Evolutionary conservation across 2,797 vertebrate genomes (phyloP).

Genomic region (Benthosema pterotum): DNA sequence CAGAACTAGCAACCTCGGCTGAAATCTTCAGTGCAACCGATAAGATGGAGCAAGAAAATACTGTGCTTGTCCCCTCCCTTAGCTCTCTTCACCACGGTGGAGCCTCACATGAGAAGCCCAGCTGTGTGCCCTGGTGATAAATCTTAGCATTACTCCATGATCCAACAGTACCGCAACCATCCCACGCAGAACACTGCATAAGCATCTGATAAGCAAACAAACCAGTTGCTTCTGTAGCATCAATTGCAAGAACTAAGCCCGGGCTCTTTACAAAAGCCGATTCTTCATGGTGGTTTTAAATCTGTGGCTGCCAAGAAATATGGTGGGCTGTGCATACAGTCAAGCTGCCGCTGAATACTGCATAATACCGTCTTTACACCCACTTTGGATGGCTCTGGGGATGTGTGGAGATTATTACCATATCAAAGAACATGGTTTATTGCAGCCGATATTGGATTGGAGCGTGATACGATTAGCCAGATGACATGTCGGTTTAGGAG

Average conservation of each 20-base stretch:
- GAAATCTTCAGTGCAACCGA: constrained; percentile 46
- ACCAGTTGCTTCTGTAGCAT: constrained; percentile 55
- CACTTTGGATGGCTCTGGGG: constrained; percentile 37
- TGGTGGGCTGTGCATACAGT: constrained; percentile 36
- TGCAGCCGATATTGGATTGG: constrained; percentile 37
- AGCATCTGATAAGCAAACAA: constrained; percentile 35
- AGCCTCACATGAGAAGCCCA: constrained; percentile 32
- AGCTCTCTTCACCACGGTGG: constrained; percentile 19
- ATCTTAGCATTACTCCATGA: constrained; percentile 23
- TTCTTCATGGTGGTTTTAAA: constrained; percentile 51
- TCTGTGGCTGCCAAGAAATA: constrained; percentile 44
- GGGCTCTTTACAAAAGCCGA: constrained; percentile 25
- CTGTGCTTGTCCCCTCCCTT: constrained; percentile 27
- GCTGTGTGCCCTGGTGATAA: constrained; percentile 37
- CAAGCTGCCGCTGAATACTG: constrained; percentile 41
- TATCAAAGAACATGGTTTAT: constrained; percentile 59
- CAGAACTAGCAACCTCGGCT: constrained; percentile 5
- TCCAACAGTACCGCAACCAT: constrained; percentile 40
- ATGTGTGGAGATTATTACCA: constrained; percentile 50
- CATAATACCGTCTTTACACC: constrained; percentile 19
- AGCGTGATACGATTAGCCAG: constrained; percentile 45
- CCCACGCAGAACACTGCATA: constrained; percentile 14
- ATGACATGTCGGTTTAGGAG: constrained; percentile 52
- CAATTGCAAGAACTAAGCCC: constrained; percentile 28
- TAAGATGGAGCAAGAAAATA: constrained; percentile 8